Conservation (phyloP, 2,797 vertebrate genomes). For the Enteromius trimaculatus region DNA sequence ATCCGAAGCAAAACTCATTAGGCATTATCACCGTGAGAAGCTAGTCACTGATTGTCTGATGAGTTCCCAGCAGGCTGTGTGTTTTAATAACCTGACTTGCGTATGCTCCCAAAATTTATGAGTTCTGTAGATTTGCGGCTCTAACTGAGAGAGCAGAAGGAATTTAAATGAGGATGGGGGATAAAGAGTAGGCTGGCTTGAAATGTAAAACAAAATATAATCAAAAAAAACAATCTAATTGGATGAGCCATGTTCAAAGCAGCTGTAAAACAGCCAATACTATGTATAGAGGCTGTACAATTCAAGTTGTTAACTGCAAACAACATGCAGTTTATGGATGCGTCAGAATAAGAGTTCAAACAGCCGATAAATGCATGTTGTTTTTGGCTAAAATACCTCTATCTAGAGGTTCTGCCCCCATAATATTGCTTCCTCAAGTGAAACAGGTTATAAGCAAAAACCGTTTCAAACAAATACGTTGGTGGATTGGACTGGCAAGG, state of each 20-base stretch:
- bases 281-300: not conserved
- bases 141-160: slow-evolving; percentile 27
- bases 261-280: not conserved
- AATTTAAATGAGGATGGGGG: slow-evolving; percentile 22
- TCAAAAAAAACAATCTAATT: not conserved
- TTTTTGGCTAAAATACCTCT: not conserved
- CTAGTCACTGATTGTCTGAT: slow-evolving; percentile 52
- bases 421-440: not conserved
- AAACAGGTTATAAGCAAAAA: not conserved
- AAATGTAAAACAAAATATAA: slow-evolving; percentile 5
- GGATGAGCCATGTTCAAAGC: not conserved
- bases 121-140: slow-evolving; percentile 30
- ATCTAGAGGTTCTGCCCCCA: not conserved
- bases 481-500: not conserved
- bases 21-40: slow-evolving; percentile 54
- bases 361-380: not conserved
- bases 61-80: slow-evolving; percentile 50
- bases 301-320: not conserved
- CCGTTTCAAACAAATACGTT: not conserved
- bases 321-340: not conserved
- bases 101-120: slow-evolving; percentile 36
- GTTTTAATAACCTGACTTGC: slow-evolving; percentile 56
- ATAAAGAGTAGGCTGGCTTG: not conserved
- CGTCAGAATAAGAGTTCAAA: not conserved
- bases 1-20: slow-evolving; percentile 64